Conservation (phyloP, 2,888 invertebrate genomes). For the Eupithecia subumbrata region DNA sequence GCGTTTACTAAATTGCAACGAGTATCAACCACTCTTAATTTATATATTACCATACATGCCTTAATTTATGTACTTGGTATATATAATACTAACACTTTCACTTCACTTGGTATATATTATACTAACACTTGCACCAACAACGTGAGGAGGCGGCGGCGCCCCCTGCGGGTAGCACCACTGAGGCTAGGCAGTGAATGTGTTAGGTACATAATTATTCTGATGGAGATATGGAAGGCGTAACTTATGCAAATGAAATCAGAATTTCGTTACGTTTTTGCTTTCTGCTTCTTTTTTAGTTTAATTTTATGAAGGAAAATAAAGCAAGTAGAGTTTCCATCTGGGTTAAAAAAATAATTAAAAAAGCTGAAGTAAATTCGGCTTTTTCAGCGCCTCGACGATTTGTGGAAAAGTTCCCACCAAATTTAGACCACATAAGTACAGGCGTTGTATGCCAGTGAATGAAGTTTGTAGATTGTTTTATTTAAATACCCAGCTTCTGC, state of each 20-base stretch:
- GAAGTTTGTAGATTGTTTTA: constrained; percentile 1
- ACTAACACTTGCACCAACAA: no score
- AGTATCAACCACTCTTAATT: no score
- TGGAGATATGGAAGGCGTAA: background rate
- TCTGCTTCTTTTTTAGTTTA: background rate
- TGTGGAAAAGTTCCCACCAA: constrained; percentile 16
- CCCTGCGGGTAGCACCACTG: no score
- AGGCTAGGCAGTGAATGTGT: no score
- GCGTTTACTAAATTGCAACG: no score
- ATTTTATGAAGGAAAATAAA: background rate
- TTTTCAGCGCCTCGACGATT: constrained; percentile 17
- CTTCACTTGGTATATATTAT: no score
- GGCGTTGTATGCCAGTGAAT: constrained; percentile 1
- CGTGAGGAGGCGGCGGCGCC: no score
- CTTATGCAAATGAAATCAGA: background rate
- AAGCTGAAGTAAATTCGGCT: constrained; percentile 12
- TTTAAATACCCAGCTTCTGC: background rate
- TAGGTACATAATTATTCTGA: no score
- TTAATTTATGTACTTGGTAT: no score
- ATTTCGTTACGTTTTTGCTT: background rate
- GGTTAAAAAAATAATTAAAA: constrained; percentile 12
- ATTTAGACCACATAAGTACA: constrained; percentile 17
- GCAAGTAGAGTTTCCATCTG: background rate
- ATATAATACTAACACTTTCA: no score
- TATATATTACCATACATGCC: no score